These are phyloP conservation scores for Oncorhynchus keta DNA, from an alignment of 2,113 vertebrate species.

Conservation along the genomic window DNA sequence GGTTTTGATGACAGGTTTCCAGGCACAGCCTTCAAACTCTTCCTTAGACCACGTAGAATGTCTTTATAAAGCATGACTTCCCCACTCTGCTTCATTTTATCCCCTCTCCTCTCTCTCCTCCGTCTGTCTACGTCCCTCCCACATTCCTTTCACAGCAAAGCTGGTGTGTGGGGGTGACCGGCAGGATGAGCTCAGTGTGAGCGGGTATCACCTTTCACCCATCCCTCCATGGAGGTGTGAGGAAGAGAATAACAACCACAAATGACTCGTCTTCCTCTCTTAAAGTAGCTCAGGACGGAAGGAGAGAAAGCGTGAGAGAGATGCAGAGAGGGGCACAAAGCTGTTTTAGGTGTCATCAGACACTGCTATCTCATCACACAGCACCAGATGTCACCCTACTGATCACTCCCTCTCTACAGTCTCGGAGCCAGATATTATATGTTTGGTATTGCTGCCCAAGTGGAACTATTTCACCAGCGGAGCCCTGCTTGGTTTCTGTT, in stretches of 20 bases:
- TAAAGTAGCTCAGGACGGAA: neutral
- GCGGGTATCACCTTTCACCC: constrained; percentile 38
- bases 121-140: constrained; percentile 1
- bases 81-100: constrained; percentile 25
- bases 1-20: too few relatives aligned
- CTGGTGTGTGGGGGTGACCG: constrained; percentile 33
- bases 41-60: neutral
- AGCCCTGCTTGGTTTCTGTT: too few relatives aligned
- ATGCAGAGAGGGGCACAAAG: neutral
- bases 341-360: constrained; percentile 6
- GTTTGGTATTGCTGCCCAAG: too few relatives aligned
- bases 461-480: too few relatives aligned
- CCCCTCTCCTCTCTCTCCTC: neutral
- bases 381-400: constrained; percentile 53
- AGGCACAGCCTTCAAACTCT: too few relatives aligned
- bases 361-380: constrained; percentile 37
- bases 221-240: constrained; percentile 2
- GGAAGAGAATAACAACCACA: neutral
- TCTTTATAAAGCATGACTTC: constrained; percentile 5
- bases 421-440: neutral
- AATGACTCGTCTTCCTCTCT: neutral
- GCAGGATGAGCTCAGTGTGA: constrained; percentile 22
- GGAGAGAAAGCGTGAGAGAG: constrained; percentile 23
- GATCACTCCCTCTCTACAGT: constrained; percentile 29
- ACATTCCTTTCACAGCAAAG: constrained; percentile 42